phyloP scores from a whole-genome alignment of 1,140 invertebrate species.

The Brachionus asplanchnoidis region DNA sequence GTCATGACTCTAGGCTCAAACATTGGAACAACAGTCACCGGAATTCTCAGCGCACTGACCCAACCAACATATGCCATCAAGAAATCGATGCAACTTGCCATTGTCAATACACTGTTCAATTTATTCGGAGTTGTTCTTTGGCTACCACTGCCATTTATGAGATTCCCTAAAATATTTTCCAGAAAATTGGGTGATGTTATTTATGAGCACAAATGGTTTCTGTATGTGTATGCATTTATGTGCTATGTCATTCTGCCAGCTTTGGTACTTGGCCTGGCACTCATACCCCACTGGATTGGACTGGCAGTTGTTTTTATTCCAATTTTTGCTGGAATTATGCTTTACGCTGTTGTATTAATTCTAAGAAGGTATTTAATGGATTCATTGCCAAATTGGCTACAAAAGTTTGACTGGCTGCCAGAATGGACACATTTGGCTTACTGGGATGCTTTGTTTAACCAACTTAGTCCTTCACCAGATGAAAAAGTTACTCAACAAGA shows the following conservation, averaged over 20 bases:
- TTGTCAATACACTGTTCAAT: conserved; percentile 66
- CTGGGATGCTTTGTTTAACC: background rate
- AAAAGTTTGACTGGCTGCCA: background rate
- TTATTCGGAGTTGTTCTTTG: conserved; percentile 62
- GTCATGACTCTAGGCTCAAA: conserved; percentile 65
- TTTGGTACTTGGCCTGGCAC: conserved; percentile 58
- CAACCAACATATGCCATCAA: conserved; percentile 49
- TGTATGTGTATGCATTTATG: conserved; percentile 60
- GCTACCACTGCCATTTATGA: conserved; percentile 62
- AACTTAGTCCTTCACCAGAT: background rate
- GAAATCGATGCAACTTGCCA: conserved; percentile 61
- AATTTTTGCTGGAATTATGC: background rate
- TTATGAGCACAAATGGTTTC: conserved; percentile 62
- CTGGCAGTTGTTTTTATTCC: conserved; percentile 7
- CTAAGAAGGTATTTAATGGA: background rate
- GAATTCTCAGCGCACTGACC: conserved; percentile 60
- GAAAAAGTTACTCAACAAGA: background rate
- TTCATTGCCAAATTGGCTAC: background rate
- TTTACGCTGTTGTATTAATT: background rate
- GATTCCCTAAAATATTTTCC: conserved; percentile 61
- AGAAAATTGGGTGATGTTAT: conserved; percentile 60
- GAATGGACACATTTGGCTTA: background rate
- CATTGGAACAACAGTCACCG: conserved; percentile 64
- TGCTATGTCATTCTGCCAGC: conserved; percentile 61
- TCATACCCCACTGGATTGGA: conserved; percentile 26